phyloP scores from a whole-genome alignment of 2,797 vertebrate genomes.

The Sebastes kiyomatsui region DNA sequence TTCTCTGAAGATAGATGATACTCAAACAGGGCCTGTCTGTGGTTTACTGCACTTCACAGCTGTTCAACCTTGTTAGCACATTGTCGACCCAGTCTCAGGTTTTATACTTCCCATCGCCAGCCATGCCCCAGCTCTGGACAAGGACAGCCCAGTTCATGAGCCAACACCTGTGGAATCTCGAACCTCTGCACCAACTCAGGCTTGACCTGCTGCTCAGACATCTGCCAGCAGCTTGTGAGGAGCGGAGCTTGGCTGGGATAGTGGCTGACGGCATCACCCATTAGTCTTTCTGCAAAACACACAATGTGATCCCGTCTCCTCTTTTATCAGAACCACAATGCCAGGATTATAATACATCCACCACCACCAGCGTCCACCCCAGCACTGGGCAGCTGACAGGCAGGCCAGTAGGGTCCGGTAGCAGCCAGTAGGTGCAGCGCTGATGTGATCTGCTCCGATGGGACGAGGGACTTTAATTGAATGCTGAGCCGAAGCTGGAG shows the following conservation, averaged over 20 bases:
- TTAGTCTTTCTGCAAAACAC: conserved; percentile 16
- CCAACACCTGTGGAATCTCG: conserved; percentile 78
- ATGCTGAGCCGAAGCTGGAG: conserved; percentile 65
- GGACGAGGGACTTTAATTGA: conserved; percentile 76
- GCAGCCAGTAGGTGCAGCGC: conserved; percentile 62
- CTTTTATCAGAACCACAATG: conserved; percentile 5
- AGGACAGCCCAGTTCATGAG: conserved; percentile 58
- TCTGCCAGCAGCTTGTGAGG: conserved; percentile 78
- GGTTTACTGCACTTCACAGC: conserved; percentile 13
- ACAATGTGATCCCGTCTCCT: neutral
- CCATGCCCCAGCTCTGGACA: conserved; percentile 10
- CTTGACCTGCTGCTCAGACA: conserved; percentile 68
- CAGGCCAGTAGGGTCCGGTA: neutral
- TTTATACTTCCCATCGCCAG: conserved; percentile 71
- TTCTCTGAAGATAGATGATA: conserved; percentile 1
- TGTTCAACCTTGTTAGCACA: conserved; percentile 19
- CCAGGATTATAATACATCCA: conserved; percentile 5
- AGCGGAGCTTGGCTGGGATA: conserved; percentile 34
- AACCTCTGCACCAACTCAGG: conserved; percentile 65
- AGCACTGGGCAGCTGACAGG: conserved; percentile 10
- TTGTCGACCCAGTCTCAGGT: conserved; percentile 16
- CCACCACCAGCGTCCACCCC: conserved; percentile 4
- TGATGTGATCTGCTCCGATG: conserved; percentile 81
- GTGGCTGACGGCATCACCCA: conserved; percentile 13
- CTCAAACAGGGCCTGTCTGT: conserved; percentile 4